Percentiles rank a stretch among this genome's conserved stretches.
Evolutionary conservation across 2,888 invertebrate species (phyloP).

Genomic region (Campoplex capitator): DNA sequence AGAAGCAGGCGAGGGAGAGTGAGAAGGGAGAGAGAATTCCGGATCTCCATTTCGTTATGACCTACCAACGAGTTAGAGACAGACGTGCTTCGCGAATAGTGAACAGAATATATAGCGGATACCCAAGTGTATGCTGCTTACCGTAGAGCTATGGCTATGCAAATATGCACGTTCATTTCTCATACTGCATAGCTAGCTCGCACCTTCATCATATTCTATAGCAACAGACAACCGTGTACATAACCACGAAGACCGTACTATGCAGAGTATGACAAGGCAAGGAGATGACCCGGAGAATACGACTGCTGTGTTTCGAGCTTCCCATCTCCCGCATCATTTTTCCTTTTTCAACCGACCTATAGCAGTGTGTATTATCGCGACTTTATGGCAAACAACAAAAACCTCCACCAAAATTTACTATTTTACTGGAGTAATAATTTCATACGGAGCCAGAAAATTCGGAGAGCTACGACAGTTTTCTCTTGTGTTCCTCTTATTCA

Average conservation of each 20-base stretch:
- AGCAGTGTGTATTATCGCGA: conserved; percentile 4
- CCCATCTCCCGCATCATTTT: conserved; percentile 20
- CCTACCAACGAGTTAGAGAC: conserved; percentile 64
- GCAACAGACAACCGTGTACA: conserved; percentile 10
- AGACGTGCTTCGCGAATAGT: conserved; percentile 47
- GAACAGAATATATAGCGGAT: conserved; percentile 31
- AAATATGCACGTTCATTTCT: conserved; percentile 66
- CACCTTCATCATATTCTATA: conserved; percentile 32
- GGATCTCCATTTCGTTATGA: conserved; percentile 66
- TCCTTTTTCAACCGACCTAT: conserved; percentile 22
- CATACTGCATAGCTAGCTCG: conserved; percentile 37
- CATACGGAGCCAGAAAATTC: background rate
- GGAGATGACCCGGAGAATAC: conserved; percentile 25
- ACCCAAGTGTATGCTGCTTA: conserved; percentile 39
- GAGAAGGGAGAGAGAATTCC: conserved; percentile 37
- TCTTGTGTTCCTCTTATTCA: background rate
- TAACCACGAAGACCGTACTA: conserved; percentile 15
- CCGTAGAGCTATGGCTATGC: conserved; percentile 63
- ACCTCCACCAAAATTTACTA: background rate
- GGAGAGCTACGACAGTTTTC: background rate
- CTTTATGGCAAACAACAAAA: conserved; percentile 40
- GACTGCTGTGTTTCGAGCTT: conserved; percentile 30
- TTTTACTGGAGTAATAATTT: background rate
- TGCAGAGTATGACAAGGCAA: conserved; percentile 31
- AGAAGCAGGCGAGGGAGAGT: background rate